phyloP scores from a whole-genome alignment of 2,888 invertebrate species.

The Belgica antarctica region DNA sequence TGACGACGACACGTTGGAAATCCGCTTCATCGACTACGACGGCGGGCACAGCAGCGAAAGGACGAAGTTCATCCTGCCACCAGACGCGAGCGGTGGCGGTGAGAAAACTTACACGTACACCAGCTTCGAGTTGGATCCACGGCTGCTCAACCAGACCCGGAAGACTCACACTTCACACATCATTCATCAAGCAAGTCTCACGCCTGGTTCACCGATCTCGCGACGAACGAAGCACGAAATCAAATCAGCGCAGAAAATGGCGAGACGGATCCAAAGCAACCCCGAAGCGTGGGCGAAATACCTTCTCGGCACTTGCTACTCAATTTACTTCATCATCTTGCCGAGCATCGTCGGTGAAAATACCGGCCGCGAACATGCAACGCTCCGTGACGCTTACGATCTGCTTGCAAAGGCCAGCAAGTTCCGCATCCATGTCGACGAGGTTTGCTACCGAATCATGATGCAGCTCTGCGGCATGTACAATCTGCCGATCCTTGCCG shows the following conservation, averaged over 20 bases:
- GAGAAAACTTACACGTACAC: constrained; percentile 57
- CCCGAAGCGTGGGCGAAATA: constrained; percentile 94
- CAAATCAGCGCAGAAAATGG: constrained; percentile 77
- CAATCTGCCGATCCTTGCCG: constrained; percentile 90
- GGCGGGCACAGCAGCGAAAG: constrained; percentile 77
- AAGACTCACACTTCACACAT: constrained; percentile 51
- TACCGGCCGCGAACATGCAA: constrained; percentile 72
- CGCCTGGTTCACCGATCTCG: constrained; percentile 87
- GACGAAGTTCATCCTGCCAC: constrained; percentile 92
- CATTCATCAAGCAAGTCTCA: constrained; percentile 54
- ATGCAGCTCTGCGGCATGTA: constrained; percentile 97
- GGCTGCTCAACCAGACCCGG: constrained; percentile 56
- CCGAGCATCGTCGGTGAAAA: constrained; percentile 77
- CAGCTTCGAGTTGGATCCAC: constrained; percentile 64
- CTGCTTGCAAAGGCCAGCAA: constrained; percentile 84
- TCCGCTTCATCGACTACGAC: constrained; percentile 77
- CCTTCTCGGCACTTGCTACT: constrained; percentile 81
- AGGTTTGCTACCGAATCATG: constrained; percentile 96
- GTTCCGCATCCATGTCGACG: constrained; percentile 83
- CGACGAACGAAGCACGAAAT: constrained; percentile 93
- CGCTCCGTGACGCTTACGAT: constrained; percentile 78
- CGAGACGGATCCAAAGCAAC: constrained; percentile 61
- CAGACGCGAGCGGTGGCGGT: constrained; percentile 63
- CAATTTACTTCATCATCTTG: constrained; percentile 93
- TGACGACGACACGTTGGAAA: constrained; percentile 58